A percentile compares a stretch with the other conserved stretches of the same genome.
Evolutionary conservation across 2,113 vertebrate species (phyloP).

Genomic region (Delphinus delphis): DNA sequence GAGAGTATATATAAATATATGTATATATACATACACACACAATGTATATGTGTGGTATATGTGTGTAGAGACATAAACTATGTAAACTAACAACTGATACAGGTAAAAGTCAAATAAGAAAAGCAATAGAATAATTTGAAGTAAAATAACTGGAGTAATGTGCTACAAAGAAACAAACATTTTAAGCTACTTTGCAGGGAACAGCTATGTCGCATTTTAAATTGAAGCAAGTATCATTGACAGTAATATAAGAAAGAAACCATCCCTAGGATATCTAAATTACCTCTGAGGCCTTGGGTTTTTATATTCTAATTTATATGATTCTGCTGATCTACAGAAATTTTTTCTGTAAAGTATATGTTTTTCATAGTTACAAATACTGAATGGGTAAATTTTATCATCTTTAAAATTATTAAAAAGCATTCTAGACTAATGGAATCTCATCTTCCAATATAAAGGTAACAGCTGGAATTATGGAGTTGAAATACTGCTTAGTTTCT

Average conservation of each 20-base stretch:
- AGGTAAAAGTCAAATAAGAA: not conserved
- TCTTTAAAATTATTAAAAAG: constrained; percentile 11
- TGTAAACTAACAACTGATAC: not conserved
- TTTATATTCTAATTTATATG: not conserved
- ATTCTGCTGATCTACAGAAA: not conserved
- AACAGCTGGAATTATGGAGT: not conserved
- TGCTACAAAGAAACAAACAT: not conserved
- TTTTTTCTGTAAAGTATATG: not conserved
- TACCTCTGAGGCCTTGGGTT: not conserved
- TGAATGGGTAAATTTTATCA: not conserved
- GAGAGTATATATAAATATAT: too few species aligned
- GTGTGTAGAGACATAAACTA: not conserved
- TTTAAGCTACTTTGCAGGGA: not conserved
- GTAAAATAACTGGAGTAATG: not conserved
- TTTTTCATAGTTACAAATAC: not conserved
- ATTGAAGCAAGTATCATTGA: not conserved
- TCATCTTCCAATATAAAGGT: not conserved
- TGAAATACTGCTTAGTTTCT: not conserved
- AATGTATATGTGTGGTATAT: not conserved
- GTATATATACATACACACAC: not conserved
- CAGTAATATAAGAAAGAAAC: not conserved
- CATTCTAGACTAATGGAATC: not conserved
- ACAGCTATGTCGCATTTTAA: constrained; percentile 18
- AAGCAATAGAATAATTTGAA: not conserved
- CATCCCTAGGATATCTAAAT: not conserved